Conservation (phyloP, 2,797 vertebrate species). For the Peromyscus aztecus region DNA sequence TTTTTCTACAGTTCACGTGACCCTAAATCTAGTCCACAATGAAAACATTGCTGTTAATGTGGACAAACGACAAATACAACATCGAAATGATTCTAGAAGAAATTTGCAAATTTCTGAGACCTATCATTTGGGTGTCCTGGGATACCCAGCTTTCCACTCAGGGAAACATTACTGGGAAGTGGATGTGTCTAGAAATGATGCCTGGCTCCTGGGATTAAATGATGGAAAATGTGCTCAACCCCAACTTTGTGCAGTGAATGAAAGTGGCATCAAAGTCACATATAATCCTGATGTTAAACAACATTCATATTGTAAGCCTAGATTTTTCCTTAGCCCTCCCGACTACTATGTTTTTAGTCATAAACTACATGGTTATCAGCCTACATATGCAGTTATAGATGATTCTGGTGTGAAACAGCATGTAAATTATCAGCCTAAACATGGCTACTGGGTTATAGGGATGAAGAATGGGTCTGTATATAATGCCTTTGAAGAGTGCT, state of each 20-base stretch:
- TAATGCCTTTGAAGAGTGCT: background rate
- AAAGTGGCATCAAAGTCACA: rapidly evolving
- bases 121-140: background rate
- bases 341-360: too few relatives aligned
- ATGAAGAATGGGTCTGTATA: rapidly evolving
- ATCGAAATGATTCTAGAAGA: background rate
- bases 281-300: background rate
- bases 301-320: background rate
- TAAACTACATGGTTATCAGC: background rate
- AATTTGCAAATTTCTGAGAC: rapidly evolving
- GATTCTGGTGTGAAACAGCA: too few relatives aligned
- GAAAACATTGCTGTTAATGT: constrained; percentile 21
- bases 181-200: background rate
- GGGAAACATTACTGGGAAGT: constrained; percentile 56
- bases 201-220: background rate
- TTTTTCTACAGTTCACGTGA: background rate
- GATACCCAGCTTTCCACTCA: background rate
- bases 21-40: rapidly evolving
- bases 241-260: rapidly evolving
- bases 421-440: background rate
- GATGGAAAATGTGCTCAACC: background rate
- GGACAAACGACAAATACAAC: background rate
- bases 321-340: background rate
- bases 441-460: constrained; percentile 56
- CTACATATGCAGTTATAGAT: background rate